Conservation (phyloP, 1,140 invertebrate species). For the Hycleus phaleratus region DNA sequence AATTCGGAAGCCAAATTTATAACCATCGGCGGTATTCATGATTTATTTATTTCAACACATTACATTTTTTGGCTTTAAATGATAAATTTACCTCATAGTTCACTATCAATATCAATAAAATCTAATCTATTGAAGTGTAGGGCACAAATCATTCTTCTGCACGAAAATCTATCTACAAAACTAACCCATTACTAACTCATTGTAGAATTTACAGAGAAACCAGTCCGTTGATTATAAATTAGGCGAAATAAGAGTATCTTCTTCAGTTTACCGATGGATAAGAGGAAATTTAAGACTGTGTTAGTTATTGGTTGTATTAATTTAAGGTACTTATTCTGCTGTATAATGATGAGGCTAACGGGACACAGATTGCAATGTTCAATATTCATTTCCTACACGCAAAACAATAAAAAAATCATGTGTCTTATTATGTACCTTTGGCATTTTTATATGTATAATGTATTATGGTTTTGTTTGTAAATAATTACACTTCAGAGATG, state of each 20-base stretch:
- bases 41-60: constrained; percentile 15
- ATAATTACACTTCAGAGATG: no score
- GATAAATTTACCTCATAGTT: constrained; percentile 10
- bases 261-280: background rate
- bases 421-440: no score
- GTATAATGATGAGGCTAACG: constrained; percentile 23
- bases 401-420: no score
- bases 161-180: background rate
- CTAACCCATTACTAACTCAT: background rate
- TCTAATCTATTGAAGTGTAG: background rate
- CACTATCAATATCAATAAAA: constrained; percentile 7
- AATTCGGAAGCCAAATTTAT: constrained; percentile 21
- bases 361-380: constrained; percentile 29
- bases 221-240: no score
- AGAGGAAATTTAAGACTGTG: constrained; percentile 19
- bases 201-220: background rate
- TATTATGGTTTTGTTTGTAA: no score
- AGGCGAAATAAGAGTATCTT: no score
- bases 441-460: no score
- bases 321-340: no score
- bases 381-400: no score
- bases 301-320: constrained; percentile 6
- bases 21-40: constrained; percentile 22
- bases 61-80: background rate
- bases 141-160: no score